These are phyloP conservation scores for Numenius arquata DNA, from an alignment of 2,113 vertebrate genomes.

Conservation along the genomic window DNA sequence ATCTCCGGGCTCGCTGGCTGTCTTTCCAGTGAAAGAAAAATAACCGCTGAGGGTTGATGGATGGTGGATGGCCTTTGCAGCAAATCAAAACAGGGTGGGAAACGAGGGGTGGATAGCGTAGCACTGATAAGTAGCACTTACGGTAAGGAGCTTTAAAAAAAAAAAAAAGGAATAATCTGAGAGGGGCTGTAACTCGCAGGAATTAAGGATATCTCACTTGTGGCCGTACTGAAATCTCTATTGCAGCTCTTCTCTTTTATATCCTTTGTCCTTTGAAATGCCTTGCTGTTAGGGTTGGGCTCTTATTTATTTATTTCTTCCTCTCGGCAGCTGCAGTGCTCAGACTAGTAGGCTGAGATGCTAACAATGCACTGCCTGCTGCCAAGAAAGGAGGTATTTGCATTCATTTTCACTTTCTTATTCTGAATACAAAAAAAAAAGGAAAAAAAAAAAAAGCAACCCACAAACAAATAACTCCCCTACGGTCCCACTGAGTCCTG, in stretches of 20 bases:
- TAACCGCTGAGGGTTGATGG: neutral
- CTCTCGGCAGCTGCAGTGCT: conserved; percentile 37
- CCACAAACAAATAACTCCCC: neutral
- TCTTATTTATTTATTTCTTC: conserved; percentile 46
- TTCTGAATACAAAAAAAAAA: neutral
- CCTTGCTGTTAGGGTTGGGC: neutral
- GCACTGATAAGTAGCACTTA: neutral
- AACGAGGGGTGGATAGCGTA: neutral
- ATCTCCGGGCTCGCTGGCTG: neutral
- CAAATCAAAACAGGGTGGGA: neutral
- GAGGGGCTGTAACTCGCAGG: neutral
- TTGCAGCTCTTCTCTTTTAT: conserved; percentile 39
- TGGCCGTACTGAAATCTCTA: neutral
- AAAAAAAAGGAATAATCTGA: neutral
- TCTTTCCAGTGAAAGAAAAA: neutral
- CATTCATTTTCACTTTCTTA: conserved; percentile 60
- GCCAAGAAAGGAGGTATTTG: conserved; percentile 57
- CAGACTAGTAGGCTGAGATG: conserved; percentile 14
- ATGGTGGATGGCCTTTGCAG: neutral
- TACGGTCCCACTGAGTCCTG: neutral
- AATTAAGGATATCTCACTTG: neutral
- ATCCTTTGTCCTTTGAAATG: conserved; percentile 50
- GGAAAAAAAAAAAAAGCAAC: neutral
- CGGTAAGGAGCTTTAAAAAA: neutral
- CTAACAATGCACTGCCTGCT: conserved; percentile 55